Evolutionary conservation across 2,797 vertebrate genomes (phyloP).

Genomic region (Stomatorhinus walkeri): DNA sequence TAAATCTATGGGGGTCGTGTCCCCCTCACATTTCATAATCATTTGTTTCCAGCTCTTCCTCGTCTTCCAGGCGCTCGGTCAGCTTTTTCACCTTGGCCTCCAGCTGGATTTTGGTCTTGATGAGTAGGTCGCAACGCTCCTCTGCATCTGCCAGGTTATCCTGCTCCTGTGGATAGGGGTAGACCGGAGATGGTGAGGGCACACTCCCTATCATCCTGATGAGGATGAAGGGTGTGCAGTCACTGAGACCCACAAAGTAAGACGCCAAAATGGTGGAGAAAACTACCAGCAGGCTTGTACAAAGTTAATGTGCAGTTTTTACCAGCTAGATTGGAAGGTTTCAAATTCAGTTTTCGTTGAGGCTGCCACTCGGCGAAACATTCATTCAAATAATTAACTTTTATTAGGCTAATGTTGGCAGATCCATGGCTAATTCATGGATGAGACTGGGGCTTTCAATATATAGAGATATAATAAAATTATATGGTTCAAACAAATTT

Average conservation of each 20-base stretch:
- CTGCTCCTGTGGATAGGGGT: conserved; percentile 65
- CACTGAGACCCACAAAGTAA: not conserved
- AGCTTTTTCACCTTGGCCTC: conserved; percentile 86
- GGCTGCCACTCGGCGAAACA: not conserved
- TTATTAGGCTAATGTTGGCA: not conserved
- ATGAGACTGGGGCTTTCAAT: not conserved
- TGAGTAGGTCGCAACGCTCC: conserved; percentile 84
- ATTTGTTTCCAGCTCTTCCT: conserved; percentile 63
- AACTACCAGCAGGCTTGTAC: not conserved
- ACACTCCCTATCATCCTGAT: not conserved
- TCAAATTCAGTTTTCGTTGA: not conserved
- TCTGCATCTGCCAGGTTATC: conserved; percentile 87
- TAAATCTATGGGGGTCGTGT: no score
- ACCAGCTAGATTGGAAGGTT: not conserved
- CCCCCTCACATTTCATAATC: no score
- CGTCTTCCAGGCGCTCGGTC: conserved; percentile 78
- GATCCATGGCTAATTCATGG: not conserved
- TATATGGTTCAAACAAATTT: not conserved
- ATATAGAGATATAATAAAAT: not conserved
- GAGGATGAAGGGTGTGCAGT: not conserved
- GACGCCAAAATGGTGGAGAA: not conserved
- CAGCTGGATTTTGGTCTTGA: conserved; percentile 86
- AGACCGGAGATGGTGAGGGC: not conserved
- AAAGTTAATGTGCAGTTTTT: not conserved
- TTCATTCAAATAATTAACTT: not conserved